phyloP scores from a whole-genome alignment of 1,140 invertebrate genomes.

The Drosophila lowei region DNA sequence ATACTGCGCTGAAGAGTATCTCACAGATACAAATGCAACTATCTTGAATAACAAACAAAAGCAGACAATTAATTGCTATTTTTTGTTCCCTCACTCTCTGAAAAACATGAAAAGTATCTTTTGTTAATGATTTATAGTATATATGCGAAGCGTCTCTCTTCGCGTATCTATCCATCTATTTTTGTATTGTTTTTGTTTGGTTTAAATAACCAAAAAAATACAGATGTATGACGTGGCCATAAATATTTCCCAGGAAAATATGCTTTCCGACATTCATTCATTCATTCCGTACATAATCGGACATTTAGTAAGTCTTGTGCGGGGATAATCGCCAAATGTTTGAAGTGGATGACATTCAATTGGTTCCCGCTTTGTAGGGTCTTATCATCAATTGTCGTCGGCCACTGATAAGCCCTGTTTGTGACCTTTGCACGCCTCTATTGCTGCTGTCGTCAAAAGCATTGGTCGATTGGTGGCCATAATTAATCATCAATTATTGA shows the following conservation, averaged over 20 bases:
- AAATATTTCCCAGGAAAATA: slow-evolving; percentile 6
- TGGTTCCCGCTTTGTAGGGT: slow-evolving; percentile 16
- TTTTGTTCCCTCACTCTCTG: slow-evolving; percentile 33
- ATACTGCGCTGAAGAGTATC: slow-evolving; percentile 14
- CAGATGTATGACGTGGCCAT: slow-evolving; percentile 52
- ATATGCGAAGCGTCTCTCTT: slow-evolving; percentile 8
- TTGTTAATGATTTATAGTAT: slow-evolving; percentile 51
- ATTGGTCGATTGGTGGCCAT: slow-evolving; percentile 13
- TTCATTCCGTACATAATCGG: neutral
- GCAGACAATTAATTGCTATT: slow-evolving; percentile 46
- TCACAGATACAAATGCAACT: slow-evolving; percentile 28
- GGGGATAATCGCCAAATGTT: slow-evolving; percentile 20
- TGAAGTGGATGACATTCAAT: slow-evolving; percentile 44
- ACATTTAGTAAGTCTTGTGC: neutral
- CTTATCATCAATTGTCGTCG: slow-evolving; percentile 57
- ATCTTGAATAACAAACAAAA: slow-evolving; percentile 42
- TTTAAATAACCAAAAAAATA: slow-evolving; percentile 12
- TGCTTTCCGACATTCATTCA: slow-evolving; percentile 3
- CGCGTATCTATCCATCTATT: slow-evolving; percentile 17
- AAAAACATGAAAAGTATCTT: slow-evolving; percentile 58
- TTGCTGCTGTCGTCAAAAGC: slow-evolving; percentile 7
- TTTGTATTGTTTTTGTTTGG: slow-evolving; percentile 43
- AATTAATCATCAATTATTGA: slow-evolving; percentile 50
- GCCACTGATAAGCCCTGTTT: slow-evolving; percentile 49
- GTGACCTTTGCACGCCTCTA: slow-evolving; percentile 56